Evolutionary conservation across 2,113 vertebrate genomes (phyloP).

Genomic region (Bostrychus sinensis): DNA sequence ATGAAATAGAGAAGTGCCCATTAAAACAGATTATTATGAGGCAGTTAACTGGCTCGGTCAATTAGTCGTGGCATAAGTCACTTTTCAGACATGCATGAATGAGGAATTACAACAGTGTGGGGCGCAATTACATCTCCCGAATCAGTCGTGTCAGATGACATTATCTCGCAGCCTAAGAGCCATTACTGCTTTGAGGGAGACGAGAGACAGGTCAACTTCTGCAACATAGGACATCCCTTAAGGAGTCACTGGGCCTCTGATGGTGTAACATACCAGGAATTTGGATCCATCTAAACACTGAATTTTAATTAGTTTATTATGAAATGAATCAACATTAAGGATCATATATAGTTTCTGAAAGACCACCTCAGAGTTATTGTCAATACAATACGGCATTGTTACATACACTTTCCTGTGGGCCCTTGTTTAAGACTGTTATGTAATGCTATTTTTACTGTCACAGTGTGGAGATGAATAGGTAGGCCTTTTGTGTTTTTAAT

Average conservation of each 20-base stretch:
- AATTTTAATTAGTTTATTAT: background rate
- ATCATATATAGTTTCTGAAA: background rate
- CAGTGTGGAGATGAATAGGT: background rate
- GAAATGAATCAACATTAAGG: conserved; percentile 1
- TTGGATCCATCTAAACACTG: too few relatives aligned
- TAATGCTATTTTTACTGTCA: conserved; percentile 24
- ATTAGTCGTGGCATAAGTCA: conserved; percentile 71
- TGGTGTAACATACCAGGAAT: conserved; percentile 24
- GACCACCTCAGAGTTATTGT: conserved; percentile 6
- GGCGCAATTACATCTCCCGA: conserved; percentile 70
- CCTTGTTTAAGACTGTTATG: conserved; percentile 21
- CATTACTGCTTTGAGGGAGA: conserved; percentile 47
- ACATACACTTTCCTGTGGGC: conserved; percentile 24
- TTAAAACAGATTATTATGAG: conserved; percentile 61
- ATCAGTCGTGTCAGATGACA: conserved; percentile 72
- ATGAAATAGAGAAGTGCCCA: conserved; percentile 49
- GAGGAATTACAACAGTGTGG: conserved; percentile 74
- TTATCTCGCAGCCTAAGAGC: conserved; percentile 68
- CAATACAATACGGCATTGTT: conserved; percentile 14
- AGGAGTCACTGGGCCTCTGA: conserved; percentile 23
- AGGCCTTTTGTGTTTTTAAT: conserved; percentile 2
- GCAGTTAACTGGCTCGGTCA: conserved; percentile 40
- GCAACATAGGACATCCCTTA: conserved; percentile 47
- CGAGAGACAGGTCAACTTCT: conserved; percentile 59
- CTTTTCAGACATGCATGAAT: conserved; percentile 76